phyloP scores from a whole-genome alignment of 1,140 invertebrate genomes.

The Paraescarpia echinospica region DNA sequence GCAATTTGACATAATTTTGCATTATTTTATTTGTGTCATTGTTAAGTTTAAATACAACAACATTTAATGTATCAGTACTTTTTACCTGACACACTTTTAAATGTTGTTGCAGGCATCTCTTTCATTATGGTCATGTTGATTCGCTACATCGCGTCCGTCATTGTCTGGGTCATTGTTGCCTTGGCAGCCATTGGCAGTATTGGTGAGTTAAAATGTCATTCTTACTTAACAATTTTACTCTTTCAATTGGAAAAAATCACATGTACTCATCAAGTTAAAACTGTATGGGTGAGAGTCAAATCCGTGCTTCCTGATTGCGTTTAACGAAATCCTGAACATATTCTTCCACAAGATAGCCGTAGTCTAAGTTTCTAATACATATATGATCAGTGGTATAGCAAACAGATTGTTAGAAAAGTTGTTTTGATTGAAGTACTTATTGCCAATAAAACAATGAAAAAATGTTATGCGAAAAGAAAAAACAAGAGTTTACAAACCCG shows the following conservation, averaged over 20 bases:
- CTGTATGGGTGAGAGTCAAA: no score
- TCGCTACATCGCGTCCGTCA: constrained; percentile 77
- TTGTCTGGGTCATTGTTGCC: constrained; percentile 85
- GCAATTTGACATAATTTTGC: neutral
- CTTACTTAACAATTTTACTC: neutral
- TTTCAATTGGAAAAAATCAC: neutral
- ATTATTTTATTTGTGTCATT: neutral
- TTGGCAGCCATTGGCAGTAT: constrained; percentile 74
- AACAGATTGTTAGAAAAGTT: no score
- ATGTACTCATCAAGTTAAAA: neutral
- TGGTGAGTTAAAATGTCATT: constrained; percentile 56
- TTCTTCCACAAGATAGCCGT: no score
- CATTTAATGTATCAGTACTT: neutral
- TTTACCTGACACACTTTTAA: neutral
- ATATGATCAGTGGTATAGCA: no score
- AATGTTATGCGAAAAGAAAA: no score
- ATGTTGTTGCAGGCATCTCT: constrained; percentile 70
- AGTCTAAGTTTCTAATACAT: no score
- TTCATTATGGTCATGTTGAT: constrained; percentile 80
- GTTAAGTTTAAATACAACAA: neutral
- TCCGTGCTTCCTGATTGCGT: no score
- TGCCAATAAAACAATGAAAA: no score
- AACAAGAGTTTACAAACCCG: no score
- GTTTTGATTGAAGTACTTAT: no score
- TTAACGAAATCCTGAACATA: no score